Conservation (phyloP, 2,113 vertebrate species). For the Leptocoma aspasia region DNA sequence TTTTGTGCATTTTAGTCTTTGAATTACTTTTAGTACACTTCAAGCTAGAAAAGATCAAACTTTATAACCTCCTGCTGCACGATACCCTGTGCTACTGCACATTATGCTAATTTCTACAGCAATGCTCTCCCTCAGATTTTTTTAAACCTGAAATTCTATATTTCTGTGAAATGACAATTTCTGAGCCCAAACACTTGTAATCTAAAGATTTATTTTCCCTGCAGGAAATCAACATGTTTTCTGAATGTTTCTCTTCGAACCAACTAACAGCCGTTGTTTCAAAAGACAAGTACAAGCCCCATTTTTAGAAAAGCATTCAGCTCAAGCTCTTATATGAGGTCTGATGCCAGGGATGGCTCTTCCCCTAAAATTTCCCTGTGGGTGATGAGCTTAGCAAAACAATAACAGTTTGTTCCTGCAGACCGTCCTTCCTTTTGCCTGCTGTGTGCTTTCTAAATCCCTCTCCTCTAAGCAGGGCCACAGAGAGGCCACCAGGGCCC, state of each 20-base stretch:
- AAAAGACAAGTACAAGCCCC: not conserved
- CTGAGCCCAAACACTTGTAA: not conserved
- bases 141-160: not conserved
- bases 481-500: not conserved
- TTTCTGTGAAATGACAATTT: not conserved
- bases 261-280: not conserved
- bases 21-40: not conserved
- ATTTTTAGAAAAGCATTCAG: not conserved
- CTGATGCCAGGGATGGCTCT: not conserved
- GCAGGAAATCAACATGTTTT: not conserved
- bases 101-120: not conserved
- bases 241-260: not conserved
- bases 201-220: not conserved
- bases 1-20: not conserved
- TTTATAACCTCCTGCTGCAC: not conserved
- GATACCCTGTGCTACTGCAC: not conserved
- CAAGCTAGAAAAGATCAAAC: not conserved
- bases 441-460: not conserved
- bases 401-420: not conserved
- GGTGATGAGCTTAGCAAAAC: not conserved
- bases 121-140: not conserved
- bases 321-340: not conserved
- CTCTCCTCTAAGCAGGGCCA: not conserved
- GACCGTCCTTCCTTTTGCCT: not conserved
- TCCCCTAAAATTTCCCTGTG: not conserved